These are phyloP conservation scores for Trematocara stigmaticum DNA, from an alignment of 2,113 vertebrate genomes.

Conservation along the genomic window DNA sequence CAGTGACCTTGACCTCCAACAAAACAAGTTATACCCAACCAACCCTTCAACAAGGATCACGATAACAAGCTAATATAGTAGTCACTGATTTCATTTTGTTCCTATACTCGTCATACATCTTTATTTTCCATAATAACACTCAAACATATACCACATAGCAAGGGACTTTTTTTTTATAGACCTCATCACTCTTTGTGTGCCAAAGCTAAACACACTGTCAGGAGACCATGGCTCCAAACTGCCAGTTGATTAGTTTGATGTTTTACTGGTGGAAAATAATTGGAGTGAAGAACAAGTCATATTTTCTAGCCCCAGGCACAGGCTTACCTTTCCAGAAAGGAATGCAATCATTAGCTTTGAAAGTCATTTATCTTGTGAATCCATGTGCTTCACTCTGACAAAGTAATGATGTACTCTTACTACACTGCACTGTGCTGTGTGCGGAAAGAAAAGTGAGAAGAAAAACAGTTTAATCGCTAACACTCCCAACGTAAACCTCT, in stretches of 20 bases:
- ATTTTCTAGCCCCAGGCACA: constrained; percentile 63
- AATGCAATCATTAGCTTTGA: constrained; percentile 73
- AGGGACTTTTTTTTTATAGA: neutral
- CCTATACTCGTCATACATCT: neutral
- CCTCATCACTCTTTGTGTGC: neutral
- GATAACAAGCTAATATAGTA: neutral
- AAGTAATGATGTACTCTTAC: constrained; percentile 54
- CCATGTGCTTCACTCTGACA: constrained; percentile 60
- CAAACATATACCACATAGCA: neutral
- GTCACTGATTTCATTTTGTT: neutral
- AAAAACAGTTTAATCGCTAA: neutral
- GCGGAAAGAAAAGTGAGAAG: neutral
- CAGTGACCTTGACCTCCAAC: constrained; percentile 46
- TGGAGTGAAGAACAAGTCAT: constrained; percentile 26
- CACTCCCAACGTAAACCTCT: neutral
- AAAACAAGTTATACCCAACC: constrained; percentile 5
- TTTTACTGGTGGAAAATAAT: constrained; percentile 48
- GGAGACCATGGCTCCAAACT: neutral
- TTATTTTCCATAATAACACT: neutral
- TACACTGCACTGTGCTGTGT: neutral
- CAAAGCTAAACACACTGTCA: neutral
- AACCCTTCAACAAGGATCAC: neutral
- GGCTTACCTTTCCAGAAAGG: constrained; percentile 72
- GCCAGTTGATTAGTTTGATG: constrained; percentile 41
- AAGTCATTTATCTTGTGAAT: constrained; percentile 78